Conservation (phyloP, 2,888 invertebrate genomes). For the Agrenia bidenticulata region DNA sequence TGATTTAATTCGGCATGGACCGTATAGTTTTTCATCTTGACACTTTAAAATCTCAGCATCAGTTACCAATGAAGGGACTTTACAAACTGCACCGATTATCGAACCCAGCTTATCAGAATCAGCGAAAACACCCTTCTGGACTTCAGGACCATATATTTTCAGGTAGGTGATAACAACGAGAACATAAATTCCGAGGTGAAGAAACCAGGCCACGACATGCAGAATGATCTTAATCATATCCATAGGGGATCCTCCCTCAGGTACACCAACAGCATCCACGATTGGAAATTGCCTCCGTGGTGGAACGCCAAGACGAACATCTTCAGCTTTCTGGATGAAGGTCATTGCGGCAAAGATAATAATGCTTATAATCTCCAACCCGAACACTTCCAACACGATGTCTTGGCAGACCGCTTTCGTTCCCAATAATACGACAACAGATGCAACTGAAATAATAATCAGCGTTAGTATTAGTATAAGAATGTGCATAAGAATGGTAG, state of each 20-base stretch:
- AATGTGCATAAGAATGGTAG: background rate
- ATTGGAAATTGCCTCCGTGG: background rate
- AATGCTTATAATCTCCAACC: background rate
- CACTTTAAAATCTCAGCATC: too few species aligned
- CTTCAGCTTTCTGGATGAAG: background rate
- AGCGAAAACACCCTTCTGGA: too few species aligned
- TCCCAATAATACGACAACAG: background rate
- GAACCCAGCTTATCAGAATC: too few species aligned
- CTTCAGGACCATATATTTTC: too few species aligned
- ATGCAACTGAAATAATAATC: background rate
- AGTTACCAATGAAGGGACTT: too few species aligned
- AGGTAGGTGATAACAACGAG: too few species aligned
- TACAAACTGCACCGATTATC: too few species aligned
- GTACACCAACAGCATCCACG: background rate
- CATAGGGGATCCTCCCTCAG: background rate
- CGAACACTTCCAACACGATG: background rate
- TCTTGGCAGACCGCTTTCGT: background rate
- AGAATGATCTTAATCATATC: too few species aligned
- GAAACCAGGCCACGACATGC: too few species aligned
- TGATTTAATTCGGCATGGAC: too few species aligned
- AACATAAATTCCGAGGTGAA: too few species aligned
- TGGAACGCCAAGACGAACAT: background rate
- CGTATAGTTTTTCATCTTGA: too few species aligned
- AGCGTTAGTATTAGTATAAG: background rate
- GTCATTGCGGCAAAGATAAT: background rate